These are phyloP conservation scores for Salvator merianae DNA, from an alignment of 2,113 vertebrate species.

Conservation along the genomic window DNA sequence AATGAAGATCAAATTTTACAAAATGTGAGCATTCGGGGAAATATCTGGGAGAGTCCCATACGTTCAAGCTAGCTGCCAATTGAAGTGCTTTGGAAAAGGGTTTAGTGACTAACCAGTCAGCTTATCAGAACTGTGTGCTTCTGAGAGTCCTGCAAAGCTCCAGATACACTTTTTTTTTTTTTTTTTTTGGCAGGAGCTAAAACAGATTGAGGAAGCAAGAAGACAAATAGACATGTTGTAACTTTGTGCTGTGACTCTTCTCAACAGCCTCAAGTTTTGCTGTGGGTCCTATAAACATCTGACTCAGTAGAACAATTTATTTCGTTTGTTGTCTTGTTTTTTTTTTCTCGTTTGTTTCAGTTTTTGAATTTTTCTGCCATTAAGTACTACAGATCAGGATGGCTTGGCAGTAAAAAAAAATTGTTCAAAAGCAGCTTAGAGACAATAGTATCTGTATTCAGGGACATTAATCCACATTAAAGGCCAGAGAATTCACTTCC, in stretches of 20 bases:
- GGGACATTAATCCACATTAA: no score
- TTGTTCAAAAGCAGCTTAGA: neutral
- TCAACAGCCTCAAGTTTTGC: neutral
- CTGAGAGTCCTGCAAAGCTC: neutral
- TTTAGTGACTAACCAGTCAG: neutral
- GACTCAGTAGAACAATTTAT: neutral
- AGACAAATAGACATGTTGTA: neutral
- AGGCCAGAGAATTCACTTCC: no score
- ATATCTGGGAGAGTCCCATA: neutral
- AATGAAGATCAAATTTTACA: neutral
- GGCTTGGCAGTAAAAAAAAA: neutral
- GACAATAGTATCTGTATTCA: no score
- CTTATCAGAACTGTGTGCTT: neutral
- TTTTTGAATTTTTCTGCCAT: neutral
- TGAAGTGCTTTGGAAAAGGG: neutral
- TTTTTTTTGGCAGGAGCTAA: neutral
- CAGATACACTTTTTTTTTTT: neutral
- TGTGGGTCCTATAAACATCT: neutral
- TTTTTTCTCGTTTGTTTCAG: neutral
- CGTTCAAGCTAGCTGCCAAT: neutral
- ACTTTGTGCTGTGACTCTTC: neutral
- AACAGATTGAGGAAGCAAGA: no score
- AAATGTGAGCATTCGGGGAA: neutral
- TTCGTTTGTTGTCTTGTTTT: neutral
- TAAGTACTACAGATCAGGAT: neutral